Conservation (phyloP, 2,888 invertebrate genomes). For the Scaptomyza tumidula region DNA sequence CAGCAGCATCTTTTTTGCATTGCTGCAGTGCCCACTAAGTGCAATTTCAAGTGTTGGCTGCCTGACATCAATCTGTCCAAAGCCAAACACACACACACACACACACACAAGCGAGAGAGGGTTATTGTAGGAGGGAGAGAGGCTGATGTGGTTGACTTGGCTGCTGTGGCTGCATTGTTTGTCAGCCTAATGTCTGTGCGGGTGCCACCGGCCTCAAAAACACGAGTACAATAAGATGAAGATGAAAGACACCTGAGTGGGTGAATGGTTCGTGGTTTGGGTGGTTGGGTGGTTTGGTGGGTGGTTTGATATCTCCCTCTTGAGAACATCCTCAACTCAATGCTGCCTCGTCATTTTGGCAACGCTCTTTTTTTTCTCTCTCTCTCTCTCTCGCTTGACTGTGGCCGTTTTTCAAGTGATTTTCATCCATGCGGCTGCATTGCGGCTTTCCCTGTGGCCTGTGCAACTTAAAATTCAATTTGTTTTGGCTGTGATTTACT, state of each 20-base stretch:
- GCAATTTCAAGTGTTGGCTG: slow-evolving; percentile 68
- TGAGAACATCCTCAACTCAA: slow-evolving; percentile 25
- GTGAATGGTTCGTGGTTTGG: not conserved
- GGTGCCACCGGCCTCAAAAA: slow-evolving; percentile 51
- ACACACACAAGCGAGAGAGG: not conserved
- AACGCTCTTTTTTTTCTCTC: slow-evolving; percentile 30
- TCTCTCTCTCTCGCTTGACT: slow-evolving; percentile 1
- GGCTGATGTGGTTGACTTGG: slow-evolving; percentile 7
- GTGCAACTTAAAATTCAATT: slow-evolving; percentile 76
- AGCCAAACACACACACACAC: slow-evolving; percentile 27
- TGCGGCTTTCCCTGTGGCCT: slow-evolving; percentile 64
- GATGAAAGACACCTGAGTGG: slow-evolving; percentile 67
- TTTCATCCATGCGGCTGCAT: slow-evolving; percentile 68
- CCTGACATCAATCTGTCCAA: slow-evolving; percentile 70
- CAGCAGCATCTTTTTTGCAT: slow-evolving; percentile 31
- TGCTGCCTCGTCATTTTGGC: slow-evolving; percentile 72
- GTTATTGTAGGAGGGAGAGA: not conserved
- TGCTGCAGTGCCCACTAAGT: slow-evolving; percentile 47
- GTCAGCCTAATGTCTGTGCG: slow-evolving; percentile 76
- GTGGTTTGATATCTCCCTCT: not conserved
- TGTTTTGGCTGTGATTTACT: slow-evolving; percentile 77
- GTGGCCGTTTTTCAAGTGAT: slow-evolving; percentile 63
- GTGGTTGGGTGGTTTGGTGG: not conserved
- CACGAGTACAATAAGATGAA: slow-evolving; percentile 71
- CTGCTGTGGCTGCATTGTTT: slow-evolving; percentile 66